These are phyloP conservation scores for Tiliqua scincoides DNA, from an alignment of 2,113 vertebrate genomes.

Conservation along the genomic window DNA sequence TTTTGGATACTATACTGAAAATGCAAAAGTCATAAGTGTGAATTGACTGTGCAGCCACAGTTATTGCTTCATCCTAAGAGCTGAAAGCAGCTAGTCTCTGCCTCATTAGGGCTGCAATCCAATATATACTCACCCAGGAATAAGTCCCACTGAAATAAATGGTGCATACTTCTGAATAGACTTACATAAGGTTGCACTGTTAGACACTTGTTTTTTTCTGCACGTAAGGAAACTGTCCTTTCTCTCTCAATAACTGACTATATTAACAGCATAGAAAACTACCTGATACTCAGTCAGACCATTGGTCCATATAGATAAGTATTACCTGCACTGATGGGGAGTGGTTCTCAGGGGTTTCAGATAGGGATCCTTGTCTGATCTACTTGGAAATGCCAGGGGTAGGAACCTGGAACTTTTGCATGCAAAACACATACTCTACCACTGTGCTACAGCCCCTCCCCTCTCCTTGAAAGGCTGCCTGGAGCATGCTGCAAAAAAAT, in stretches of 20 bases:
- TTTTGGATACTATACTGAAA: neutral
- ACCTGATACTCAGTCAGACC: too few species aligned
- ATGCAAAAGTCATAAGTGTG: neutral
- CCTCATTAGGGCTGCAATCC: conserved; percentile 18
- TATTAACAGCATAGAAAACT: conserved; percentile 15
- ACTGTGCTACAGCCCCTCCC: too few species aligned
- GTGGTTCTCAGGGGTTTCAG: too few species aligned
- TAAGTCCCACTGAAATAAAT: too few species aligned
- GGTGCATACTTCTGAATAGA: too few species aligned
- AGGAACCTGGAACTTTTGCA: too few species aligned
- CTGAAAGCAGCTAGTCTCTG: neutral
- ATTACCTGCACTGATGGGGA: too few species aligned
- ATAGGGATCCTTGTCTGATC: too few species aligned
- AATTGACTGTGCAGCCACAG: neutral
- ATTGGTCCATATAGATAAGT: too few species aligned
- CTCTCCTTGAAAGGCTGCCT: conserved; percentile 39
- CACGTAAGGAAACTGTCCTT: conserved; percentile 47
- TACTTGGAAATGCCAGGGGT: too few species aligned
- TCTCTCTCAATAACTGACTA: conserved; percentile 55
- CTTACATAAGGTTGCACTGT: neutral
- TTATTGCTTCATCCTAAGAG: neutral
- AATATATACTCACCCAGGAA: too few species aligned
- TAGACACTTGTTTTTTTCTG: conserved; percentile 45
- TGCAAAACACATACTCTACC: too few species aligned
- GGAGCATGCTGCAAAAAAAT: conserved; percentile 44